phyloP scores from a whole-genome alignment of 2,888 invertebrate species.

The Habrosyne pyritoides region DNA sequence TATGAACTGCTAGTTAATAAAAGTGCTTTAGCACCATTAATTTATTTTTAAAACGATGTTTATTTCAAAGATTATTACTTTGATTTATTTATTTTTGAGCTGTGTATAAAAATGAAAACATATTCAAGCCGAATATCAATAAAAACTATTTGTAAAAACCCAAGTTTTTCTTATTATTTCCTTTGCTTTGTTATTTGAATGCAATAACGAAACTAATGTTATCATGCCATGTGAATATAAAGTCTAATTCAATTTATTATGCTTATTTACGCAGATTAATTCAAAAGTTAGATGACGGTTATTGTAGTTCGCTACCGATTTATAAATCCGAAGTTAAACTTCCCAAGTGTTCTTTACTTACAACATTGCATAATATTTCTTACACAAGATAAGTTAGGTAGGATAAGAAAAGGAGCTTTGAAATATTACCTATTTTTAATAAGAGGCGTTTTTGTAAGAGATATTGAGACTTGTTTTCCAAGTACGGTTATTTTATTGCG shows the following conservation, averaged over 20 bases:
- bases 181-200: not conserved
- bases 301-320: not conserved
- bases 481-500: not conserved
- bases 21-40: slow-evolving; percentile 6
- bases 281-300: not conserved
- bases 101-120: no score
- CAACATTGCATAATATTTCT: not conserved
- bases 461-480: not conserved
- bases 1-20: slow-evolving; percentile 44
- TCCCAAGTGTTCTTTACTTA: not conserved
- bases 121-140: no score
- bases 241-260: not conserved
- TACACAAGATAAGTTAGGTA: not conserved
- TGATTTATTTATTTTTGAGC: no score
- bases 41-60: slow-evolving; percentile 2
- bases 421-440: slow-evolving; percentile 2
- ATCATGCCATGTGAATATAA: not conserved
- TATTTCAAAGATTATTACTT: not conserved
- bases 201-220: not conserved
- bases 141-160: no score
- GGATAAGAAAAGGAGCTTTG: not conserved
- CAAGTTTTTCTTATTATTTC: not conserved
- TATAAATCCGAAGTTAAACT: not conserved
- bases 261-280: not conserved
- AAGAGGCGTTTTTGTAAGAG: not conserved